Conservation (phyloP, 2,113 vertebrate species). For the crab-eating macaque (Macaca fascicularis) region DNA sequence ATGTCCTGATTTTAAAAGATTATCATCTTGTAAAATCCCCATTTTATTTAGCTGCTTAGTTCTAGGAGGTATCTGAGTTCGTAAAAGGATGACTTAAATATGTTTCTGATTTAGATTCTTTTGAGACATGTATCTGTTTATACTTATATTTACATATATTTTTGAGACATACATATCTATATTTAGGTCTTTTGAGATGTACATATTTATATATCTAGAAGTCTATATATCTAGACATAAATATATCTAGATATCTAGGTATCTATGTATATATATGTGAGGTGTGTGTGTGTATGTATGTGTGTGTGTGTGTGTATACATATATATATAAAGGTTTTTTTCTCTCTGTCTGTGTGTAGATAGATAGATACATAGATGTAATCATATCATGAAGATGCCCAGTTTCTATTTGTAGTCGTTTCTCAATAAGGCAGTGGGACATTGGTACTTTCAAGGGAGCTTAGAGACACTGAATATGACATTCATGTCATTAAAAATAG, state of each 20-base stretch:
- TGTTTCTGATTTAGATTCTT: background rate
- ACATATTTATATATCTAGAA: background rate
- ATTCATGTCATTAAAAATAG: slow-evolving; percentile 67
- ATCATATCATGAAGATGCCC: background rate
- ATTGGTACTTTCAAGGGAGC: slow-evolving; percentile 53
- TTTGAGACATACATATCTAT: background rate
- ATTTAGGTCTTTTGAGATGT: background rate
- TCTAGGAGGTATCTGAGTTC: slow-evolving; percentile 9
- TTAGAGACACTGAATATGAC: slow-evolving; percentile 52
- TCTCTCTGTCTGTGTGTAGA: background rate
- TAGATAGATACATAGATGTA: background rate
- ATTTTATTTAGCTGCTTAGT: slow-evolving; percentile 32
- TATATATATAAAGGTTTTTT: background rate
- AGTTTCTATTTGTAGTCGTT: slow-evolving; percentile 50
- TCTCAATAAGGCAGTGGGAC: slow-evolving; percentile 51
- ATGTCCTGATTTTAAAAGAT: background rate
- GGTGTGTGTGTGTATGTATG: background rate
- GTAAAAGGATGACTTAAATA: background rate
- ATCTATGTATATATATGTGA: too few species aligned
- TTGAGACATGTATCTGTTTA: background rate
- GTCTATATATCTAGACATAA: background rate
- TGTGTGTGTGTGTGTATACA: background rate
- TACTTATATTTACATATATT: background rate
- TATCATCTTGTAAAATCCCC: background rate
- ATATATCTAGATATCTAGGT: background rate